Conservation (phyloP, 2,797 vertebrate genomes). For the Megaceryle alcyon region DNA sequence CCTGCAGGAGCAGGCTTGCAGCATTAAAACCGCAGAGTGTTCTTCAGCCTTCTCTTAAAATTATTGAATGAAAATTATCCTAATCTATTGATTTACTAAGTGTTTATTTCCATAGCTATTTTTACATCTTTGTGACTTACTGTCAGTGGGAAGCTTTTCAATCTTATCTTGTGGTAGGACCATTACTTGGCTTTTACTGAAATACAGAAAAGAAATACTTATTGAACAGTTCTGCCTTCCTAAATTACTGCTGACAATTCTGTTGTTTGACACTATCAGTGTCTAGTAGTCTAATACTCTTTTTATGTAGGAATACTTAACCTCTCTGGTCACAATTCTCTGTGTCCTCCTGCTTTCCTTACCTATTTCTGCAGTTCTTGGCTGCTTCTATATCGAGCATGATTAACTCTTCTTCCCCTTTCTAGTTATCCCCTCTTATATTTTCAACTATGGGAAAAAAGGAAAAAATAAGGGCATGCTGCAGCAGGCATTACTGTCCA, state of each 20-base stretch:
- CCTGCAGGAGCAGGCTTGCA: not conserved
- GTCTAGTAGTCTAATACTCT: not conserved
- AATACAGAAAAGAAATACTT: not conserved
- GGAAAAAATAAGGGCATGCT: not conserved
- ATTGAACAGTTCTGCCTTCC: not conserved
- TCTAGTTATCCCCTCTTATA: not conserved
- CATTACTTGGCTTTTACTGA: not conserved
- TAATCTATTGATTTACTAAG: conserved; percentile 21
- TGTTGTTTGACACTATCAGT: not conserved
- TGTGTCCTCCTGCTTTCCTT: not conserved
- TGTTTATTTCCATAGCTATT: not conserved
- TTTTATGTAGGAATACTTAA: not conserved
- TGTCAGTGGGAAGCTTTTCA: not conserved
- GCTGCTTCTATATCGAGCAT: not conserved
- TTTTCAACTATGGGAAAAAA: not conserved
- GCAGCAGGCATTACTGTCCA: not conserved
- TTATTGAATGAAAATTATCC: not conserved
- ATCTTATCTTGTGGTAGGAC: not conserved
- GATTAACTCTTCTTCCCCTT: not conserved
- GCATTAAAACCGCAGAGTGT: not conserved
- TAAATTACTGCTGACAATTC: not conserved
- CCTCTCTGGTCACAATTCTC: not conserved
- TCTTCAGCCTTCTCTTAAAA: conserved; percentile 36
- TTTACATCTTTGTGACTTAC: not conserved
- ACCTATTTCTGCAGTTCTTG: not conserved